Percentiles rank a stretch among this genome's conserved stretches.
Conservation (phyloP, 2,888 invertebrate genomes). For the Hartigia nigra region DNA sequence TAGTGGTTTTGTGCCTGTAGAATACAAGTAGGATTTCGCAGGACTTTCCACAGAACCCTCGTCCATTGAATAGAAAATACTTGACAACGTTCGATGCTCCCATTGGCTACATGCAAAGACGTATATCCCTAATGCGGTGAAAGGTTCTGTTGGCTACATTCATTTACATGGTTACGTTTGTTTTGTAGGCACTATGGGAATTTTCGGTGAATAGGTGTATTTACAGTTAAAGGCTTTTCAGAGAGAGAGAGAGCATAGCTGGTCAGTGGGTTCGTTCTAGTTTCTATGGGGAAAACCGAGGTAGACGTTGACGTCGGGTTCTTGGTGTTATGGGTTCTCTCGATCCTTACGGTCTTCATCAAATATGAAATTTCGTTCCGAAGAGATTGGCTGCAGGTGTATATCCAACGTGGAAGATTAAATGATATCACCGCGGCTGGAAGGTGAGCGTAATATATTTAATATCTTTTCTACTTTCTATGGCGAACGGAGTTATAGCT, state of each 20-base stretch:
- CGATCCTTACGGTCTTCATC: not conserved
- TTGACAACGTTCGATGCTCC: not conserved
- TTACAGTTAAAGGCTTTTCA: not conserved
- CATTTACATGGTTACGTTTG: not conserved
- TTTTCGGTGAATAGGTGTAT: not conserved
- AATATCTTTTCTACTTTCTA: not conserved
- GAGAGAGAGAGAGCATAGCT: not conserved
- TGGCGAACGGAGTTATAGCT: not conserved
- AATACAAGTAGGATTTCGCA: not conserved
- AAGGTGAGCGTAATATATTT: not conserved
- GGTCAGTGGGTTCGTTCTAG: not conserved
- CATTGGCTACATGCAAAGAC: not conserved
- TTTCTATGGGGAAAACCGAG: not conserved
- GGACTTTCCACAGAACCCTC: not conserved
- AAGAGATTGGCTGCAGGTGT: not conserved
- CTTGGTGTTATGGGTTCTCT: not conserved
- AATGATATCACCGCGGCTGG: not conserved
- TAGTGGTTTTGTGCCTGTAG: not conserved
- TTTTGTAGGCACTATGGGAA: not conserved
- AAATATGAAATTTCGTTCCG: not conserved
- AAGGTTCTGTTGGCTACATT: not conserved
- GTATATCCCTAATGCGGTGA: not conserved
- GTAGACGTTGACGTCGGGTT: not conserved
- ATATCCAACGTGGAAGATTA: not conserved
- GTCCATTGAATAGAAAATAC: not conserved